Base-by-base conservation (phyloP, 92 coral and sea anemone genomes). In the Epizoanthus ramosus region DNA sequence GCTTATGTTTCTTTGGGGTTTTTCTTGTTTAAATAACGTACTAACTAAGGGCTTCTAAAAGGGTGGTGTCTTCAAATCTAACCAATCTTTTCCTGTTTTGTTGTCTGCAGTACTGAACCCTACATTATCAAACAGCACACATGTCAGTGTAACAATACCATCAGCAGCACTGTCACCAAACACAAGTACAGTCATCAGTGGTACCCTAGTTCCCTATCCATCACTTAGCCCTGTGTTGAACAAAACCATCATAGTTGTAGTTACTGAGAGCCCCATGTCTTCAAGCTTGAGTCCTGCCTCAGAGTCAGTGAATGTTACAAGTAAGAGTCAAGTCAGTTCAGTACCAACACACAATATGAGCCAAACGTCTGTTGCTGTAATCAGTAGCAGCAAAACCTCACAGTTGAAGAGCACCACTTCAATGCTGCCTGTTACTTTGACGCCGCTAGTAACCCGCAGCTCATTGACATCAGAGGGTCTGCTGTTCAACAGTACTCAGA, bases 61-160 rank as follows among this genome's bases (percentile, higher is more conserved):
- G 54, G 54, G 14, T 50, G 14, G 54, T 9, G 54, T 50, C 16
- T 10, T 12, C 8, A 50, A 61, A 77, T 41, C 82, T 77, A 61
- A 60, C 39, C 24, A 19, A 8, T 63, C 50, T 22, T 77, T 77
- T 37, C 63, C 70, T 77, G 43, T 47, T 47, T 77, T 77, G 71
- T 63, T 61, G 57, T 61, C 58, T 77, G 25, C 71, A 77, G 82
- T 77, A 31, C 82, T 77, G 71, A 77, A 71, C 61, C 54, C 82
- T 77, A 60, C 82, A 61, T 23, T 77, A 28, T 77, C 82, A 77
- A 77, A 41, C 82, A 77, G 58, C 52, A 37, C 71, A 21, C 58
- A 61, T 65, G 25, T 25, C 56, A 61, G 19, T 61, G 54, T 41
- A 76, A 37, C 39, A 59, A 35, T n/a, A 69, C 39, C 69, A 28